Evolutionary conservation across 2,113 vertebrate genomes (phyloP), one percentile per base, ranked within the genome.

Genomic region (Cyprinodon brontotheroides): DNA sequence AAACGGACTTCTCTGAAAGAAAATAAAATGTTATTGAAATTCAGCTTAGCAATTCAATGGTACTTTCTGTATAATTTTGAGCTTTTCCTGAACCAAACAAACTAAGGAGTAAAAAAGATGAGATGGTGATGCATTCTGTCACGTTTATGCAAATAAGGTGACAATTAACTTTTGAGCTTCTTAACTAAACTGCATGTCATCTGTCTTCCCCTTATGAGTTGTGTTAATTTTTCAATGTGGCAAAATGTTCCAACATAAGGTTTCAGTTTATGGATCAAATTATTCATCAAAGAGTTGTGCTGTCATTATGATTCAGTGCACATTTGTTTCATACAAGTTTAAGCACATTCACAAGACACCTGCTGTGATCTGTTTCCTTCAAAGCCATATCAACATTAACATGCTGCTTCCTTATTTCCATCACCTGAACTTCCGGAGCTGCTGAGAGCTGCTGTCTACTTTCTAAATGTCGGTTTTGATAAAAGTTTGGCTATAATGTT

Each of bases 391-490:
- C 68, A 71, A 20, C 13, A 61, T 57, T 47, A 17, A 61, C 80
- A 65, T 36, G 75, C 82, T 75, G 78, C 4, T 45, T 79, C 39
- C 57, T 1, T 11, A 64, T 85, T 65, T 73, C 36, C 39, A 47
- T 83, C 60, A 64, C 0, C 12, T 12, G 69, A 29, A 62, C 29
- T 11, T 6, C 37, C 36, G 70, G 29, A 60, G 4, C 4, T 1
- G 1, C 7, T 0, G 22, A 20, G 60, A 41, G 36, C 50, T 1
- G 29, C 47, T 65, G 64, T 50, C 20, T 37, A n/a, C 3, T 11
- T n/a, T 43, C 8, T 41, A 22, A 29, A 4, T 67, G 20, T 57
- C n/a, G 38, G 15, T 37, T 20, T 59, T 12, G 9, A 48, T 67
- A 53, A 45, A 3, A 59, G 72, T 11, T 74, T 17, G 40, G 61